Evolutionary conservation across 2,797 vertebrate genomes (phyloP), one percentile per base, ranked within the genome.

Genomic region (Sphaeramia orbicularis): DNA sequence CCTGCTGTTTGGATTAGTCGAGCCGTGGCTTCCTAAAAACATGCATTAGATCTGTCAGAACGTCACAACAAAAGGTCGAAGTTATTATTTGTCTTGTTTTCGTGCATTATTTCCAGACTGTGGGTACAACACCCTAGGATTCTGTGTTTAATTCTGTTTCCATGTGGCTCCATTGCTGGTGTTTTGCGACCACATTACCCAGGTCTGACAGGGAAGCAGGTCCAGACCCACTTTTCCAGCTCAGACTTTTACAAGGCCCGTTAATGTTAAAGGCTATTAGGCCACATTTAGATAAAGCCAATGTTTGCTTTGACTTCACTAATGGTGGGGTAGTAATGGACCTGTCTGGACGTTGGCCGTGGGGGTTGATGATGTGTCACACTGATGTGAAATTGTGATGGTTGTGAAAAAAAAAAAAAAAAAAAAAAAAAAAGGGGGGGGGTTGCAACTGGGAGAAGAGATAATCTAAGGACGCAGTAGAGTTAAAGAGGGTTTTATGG

Each of bases 271-370:
- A 76, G 63, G 53, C 86, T 80, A 75, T 88, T 91, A 84, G 88
- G 67, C 66, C 50, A 74, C 78, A 84, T 82, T 88, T 76, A 90
- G 89, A 85, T 88, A 86, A 88, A 89, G 88, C 85, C 87, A 83
- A 72, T 81, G 85, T 92, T 90, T 90, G 91, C 85, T 90, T 86
- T 86, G 80, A 82, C 80, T 80, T 44, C 37, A 60, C 76, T 85
- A 89, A 88, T 87, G 79, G 83, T 27, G 65, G 78, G 79, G 65
- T 43, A 51, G 72, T 81, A 81, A 83, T 67, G 57, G 79, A 79
- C 65, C 74, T 73, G 87, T 83, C 86, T 83, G 84, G 78, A 56
- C 48, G 35, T 21, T 63, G 79, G 81, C 71, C n/a, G 73, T 40
- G 68, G 83, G 86, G 82, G 81, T 53, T 60, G 76, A 52, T 2